Evolutionary conservation across 1,140 invertebrate species (phyloP), one percentile per base, ranked within the genome.

Genomic region (Eciton burchellii): DNA sequence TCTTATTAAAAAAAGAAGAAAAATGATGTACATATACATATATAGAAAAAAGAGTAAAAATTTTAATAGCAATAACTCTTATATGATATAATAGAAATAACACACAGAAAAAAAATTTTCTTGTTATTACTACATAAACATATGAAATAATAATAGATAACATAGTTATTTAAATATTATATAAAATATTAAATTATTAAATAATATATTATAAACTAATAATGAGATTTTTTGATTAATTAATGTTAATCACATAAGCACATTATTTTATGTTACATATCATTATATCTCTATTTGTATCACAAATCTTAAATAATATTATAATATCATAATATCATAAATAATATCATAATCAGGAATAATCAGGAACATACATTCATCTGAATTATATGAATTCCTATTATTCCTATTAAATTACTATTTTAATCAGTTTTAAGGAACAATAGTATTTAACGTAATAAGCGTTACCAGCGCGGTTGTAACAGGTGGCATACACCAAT

Each of bases 401-500:
- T 52, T 3, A 21, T 43, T 16, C 41, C 14, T 66, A 14, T 19
- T 47, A 21, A n/a, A 43, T 43, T 54, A n/a, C n/a, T 54, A 68
- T 29, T 21, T 77, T 45, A 70, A 56, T 29, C 8, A 45, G 11
- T 57, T 3, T 12, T 74, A 86, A 70, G 82, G 60, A 57, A 89
- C 86, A 19, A 90, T 35, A n/a, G 83, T 86, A 87, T 91, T 88
- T 43, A 92, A 41, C 35, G 89, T 85, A 72, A 92, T 86, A 19
- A 91, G 59, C 68, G 49, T 56, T 57, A 85, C 16, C 9, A 76
- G 19, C 35, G 56, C 45, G 14, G 93, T 90, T 11, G 93, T 66
- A 26, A 92, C 71, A 9, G 92, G 92, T 57, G 94, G 91, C 57
- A 94, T 90, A 74, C 81, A 92, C 90, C 92, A 94, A n/a, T 94